These are phyloP conservation scores for Mastomys coucha DNA, from an alignment of 2,113 vertebrate species.

Conservation along the genomic window DNA sequence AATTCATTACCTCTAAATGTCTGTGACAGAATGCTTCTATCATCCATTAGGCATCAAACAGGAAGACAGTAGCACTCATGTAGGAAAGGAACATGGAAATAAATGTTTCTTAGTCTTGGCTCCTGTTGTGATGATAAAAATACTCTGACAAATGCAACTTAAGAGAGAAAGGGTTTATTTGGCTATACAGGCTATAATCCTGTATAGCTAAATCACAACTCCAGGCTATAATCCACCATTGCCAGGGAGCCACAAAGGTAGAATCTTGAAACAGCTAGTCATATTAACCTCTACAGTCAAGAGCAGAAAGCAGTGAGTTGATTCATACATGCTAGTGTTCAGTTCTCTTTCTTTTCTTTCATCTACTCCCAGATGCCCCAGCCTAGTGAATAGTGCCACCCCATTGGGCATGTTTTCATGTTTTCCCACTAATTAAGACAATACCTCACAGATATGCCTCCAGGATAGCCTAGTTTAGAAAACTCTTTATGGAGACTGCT, in stretches of 20 bases:
- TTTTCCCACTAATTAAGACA: neutral
- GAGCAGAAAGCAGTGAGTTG: neutral
- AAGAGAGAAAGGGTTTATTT: neutral
- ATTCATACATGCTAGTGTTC: too few species aligned
- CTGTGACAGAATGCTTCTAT: neutral
- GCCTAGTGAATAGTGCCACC: neutral
- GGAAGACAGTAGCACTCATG: neutral
- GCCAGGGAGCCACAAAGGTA: neutral
- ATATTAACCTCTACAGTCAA: neutral
- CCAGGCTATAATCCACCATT: neutral
- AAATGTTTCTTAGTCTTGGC: too few species aligned
- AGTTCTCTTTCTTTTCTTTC: neutral
- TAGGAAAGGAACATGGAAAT: neutral
- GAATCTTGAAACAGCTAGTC: neutral
- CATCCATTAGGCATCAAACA: neutral
- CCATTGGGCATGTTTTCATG: neutral
- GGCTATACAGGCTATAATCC: too few species aligned
- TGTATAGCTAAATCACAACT: neutral
- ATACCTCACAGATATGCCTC: neutral
- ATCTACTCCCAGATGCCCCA: neutral
- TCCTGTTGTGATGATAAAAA: neutral
- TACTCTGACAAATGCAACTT: neutral
- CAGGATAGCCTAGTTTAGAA: neutral
- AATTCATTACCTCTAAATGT: neutral
- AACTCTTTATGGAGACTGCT: neutral